Base-by-base conservation (phyloP, 2,113 vertebrate species). In the Sylvicapra grimmia region DNA sequence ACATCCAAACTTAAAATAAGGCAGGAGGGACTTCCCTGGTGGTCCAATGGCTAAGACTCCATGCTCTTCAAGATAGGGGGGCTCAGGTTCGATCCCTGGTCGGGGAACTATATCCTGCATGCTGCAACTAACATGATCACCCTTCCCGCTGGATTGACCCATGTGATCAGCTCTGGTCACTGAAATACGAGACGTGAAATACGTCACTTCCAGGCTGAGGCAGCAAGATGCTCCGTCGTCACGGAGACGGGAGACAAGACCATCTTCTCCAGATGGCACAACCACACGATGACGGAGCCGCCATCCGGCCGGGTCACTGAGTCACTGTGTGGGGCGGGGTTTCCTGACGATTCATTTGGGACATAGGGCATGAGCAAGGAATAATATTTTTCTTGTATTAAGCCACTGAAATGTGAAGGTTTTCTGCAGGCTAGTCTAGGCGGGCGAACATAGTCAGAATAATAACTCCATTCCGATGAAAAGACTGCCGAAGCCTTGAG, bases 211-310 rank as follows among this genome's bases (percentile, higher is more conserved):
- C 25, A 59, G 47, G n/a, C 47, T 51, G 86, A 75, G 44, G 72
- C 56, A 25, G 18, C 0, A 0, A 58, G 33, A 56, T 40, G 18
- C 12, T 53, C 58, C 51, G 9, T 40, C 3, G 25, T n/a, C 54
- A 27, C 0, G 18, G 31, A 54, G 33, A 36, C 27, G 0, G 8
- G 27, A 10, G 36, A 51, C 65, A 29, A 89, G 72, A 15, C 8
- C 65, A 16, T 2, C 21, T 65, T 44, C 6, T 61, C 23, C 54
- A 6, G 8, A 75, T 18, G 84, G 65, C 11, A 18, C 40, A 27
- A 9, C 31, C 25, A 1, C 31, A 10, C 1, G 0, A 6, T 5
- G 25, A 31, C 1, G 0, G n/a, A 23, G 25, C 29, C 47, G 23
- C 68, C 31, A 6, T 54, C 5, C 3, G 6, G 23, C 49, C 6